Percentiles rank a stretch among this genome's conserved stretches.
Conservation (phyloP, 2,888 invertebrate genomes). For the Hirtodrosophila cameraria region DNA sequence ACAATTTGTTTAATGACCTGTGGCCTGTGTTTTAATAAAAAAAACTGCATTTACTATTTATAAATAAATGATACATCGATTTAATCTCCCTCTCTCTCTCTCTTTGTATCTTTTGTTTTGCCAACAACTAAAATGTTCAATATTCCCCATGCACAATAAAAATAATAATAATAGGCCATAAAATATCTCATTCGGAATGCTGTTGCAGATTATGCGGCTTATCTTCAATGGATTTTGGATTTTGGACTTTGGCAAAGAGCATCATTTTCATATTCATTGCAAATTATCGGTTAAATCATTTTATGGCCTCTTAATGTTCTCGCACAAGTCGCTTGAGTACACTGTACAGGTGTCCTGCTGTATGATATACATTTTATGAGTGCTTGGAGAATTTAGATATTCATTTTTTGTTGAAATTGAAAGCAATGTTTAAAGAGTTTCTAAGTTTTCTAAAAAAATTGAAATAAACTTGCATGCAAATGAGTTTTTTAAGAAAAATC, state of each 20-base stretch:
- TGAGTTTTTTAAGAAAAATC: no score
- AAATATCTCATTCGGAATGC: constrained; percentile 28
- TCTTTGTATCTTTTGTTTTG: not conserved
- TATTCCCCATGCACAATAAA: no score
- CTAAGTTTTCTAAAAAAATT: no score
- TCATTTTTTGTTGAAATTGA: no score
- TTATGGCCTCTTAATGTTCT: constrained; percentile 52
- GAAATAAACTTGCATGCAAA: no score
- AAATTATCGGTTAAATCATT: constrained; percentile 65
- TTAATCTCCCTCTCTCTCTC: not conserved
- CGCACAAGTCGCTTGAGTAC: not conserved
- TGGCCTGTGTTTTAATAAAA: constrained; percentile 25
- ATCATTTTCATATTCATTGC: constrained; percentile 67
- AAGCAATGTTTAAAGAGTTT: no score
- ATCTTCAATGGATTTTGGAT: constrained; percentile 28
- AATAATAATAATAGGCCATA: constrained; percentile 42
- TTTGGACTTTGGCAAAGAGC: constrained; percentile 15
- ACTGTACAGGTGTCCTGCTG: constrained; percentile 25
- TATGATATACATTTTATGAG: not conserved
- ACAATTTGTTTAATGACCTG: constrained; percentile 30
- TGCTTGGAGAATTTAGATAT: not conserved
- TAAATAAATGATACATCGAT: constrained; percentile 27
- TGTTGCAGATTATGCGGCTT: constrained; percentile 38
- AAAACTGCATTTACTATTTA: constrained; percentile 31
- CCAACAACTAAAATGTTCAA: constrained; percentile 6